Percentiles rank a stretch among this genome's conserved stretches.
These are phyloP conservation scores for Spizaetus ornatus DNA, from an alignment of 2,113 vertebrate species.

Conservation along the genomic window DNA sequence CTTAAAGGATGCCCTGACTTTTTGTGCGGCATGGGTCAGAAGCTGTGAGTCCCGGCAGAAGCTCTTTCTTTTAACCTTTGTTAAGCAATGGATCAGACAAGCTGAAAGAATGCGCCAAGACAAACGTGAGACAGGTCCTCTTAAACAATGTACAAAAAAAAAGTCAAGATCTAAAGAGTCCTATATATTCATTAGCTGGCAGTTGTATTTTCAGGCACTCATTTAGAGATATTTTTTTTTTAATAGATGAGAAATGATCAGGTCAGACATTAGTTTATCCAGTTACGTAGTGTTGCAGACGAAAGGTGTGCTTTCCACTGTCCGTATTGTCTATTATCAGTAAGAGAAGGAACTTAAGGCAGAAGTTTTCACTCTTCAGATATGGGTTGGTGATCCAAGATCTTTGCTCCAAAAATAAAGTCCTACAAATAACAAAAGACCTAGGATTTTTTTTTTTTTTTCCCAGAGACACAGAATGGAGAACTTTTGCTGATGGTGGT, in stretches of 20 bases:
- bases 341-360: not conserved
- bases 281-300: not conserved
- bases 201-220: not conserved
- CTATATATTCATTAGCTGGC: not conserved
- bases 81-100: not conserved
- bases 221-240: not conserved
- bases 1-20: not conserved
- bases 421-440: not conserved
- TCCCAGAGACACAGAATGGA: not conserved
- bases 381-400: not conserved
- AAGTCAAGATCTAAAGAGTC: not conserved
- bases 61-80: not conserved
- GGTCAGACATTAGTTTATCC: not conserved
- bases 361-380: not conserved
- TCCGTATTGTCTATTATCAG: not conserved
- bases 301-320: not conserved
- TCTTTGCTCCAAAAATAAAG: not conserved
- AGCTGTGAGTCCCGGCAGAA: not conserved
- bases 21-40: not conserved
- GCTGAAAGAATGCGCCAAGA: not conserved
- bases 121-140: rapidly evolving
- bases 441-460: not conserved
- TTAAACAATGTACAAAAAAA: not conserved
- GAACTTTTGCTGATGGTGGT: not conserved
- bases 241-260: not conserved